A percentile compares a stretch with the other conserved stretches of the same genome.
These are phyloP conservation scores for Bombus ignitus DNA, from an alignment of 1,140 invertebrate genomes.

Conservation along the genomic window DNA sequence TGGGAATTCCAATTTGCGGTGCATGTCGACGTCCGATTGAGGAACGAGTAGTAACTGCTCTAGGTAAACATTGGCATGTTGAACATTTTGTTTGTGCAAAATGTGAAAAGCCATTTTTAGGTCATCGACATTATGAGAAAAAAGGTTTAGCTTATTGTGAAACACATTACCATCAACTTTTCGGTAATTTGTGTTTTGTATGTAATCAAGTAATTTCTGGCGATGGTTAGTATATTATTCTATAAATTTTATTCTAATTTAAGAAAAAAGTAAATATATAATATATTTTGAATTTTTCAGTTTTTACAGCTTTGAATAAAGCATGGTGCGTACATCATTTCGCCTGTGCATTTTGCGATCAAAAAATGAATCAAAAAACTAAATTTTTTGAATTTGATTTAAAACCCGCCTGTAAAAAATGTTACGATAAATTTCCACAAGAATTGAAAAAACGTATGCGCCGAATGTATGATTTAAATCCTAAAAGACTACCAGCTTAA, in stretches of 20 bases:
- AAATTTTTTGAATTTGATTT: slow-evolving; percentile 99
- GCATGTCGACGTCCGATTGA: slow-evolving; percentile 98
- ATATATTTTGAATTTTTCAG: slow-evolving; percentile 82
- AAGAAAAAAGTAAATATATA: neutral
- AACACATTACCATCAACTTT: slow-evolving; percentile 99
- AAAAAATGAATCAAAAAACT: slow-evolving; percentile 98
- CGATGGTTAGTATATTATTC: slow-evolving; percentile 89
- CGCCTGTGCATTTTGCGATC: slow-evolving; percentile 98
- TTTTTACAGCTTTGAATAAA: slow-evolving; percentile 99
- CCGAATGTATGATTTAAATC: slow-evolving; percentile 89
- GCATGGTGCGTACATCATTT: slow-evolving; percentile 99
- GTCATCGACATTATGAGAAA: slow-evolving; percentile 99
- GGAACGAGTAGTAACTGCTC: slow-evolving; percentile 96
- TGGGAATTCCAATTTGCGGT: slow-evolving; percentile 99
- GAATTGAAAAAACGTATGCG: slow-evolving; percentile 95
- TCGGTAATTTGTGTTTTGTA: slow-evolving; percentile 99
- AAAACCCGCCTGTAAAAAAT: slow-evolving; percentile 99
- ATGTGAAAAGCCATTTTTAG: slow-evolving; percentile 99
- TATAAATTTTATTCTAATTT: slow-evolving; percentile 17
- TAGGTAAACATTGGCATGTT: slow-evolving; percentile 99
- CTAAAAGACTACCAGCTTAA: slow-evolving; percentile 79
- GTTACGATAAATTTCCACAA: slow-evolving; percentile 97
- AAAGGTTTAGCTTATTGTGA: slow-evolving; percentile 99
- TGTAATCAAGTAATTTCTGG: slow-evolving; percentile 99
- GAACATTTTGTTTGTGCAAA: slow-evolving; percentile 99